phyloP scores from a whole-genome alignment of 2,797 vertebrate species.

The Syngnathus rostellatus region DNA sequence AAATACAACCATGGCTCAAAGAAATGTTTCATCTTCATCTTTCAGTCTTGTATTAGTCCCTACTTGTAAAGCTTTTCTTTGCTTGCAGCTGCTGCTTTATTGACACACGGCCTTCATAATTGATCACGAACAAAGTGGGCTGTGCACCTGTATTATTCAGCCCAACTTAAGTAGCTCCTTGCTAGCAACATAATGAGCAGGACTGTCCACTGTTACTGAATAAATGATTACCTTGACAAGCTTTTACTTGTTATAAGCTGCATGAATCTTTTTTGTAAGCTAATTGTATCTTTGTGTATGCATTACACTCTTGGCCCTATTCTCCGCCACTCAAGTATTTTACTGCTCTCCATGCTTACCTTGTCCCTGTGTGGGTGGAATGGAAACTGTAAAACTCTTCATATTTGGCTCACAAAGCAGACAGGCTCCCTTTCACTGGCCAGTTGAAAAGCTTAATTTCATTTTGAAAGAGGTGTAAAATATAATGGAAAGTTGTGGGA shows the following conservation, averaged over 20 bases:
- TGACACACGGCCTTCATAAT: constrained; percentile 56
- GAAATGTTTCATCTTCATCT: constrained; percentile 31
- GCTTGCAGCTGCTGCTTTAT: constrained; percentile 42
- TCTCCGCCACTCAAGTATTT: constrained; percentile 17
- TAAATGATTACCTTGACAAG: not conserved
- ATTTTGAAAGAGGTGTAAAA: constrained; percentile 21
- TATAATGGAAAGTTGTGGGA: constrained; percentile 11
- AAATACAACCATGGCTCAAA: constrained; percentile 35
- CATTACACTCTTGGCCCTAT: constrained; percentile 5
- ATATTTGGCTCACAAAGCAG: constrained; percentile 19
- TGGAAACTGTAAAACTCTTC: constrained; percentile 24
- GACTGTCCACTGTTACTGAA: too few species aligned
- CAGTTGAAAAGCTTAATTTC: constrained; percentile 19
- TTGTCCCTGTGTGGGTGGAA: constrained; percentile 29
- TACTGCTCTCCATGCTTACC: constrained; percentile 20
- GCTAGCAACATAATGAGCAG: constrained; percentile 11
- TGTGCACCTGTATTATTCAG: constrained; percentile 61
- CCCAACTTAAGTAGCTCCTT: constrained; percentile 52
- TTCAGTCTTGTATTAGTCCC: constrained; percentile 35
- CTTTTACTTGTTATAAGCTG: not conserved
- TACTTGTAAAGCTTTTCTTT: constrained; percentile 36
- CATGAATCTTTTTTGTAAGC: constrained; percentile 4
- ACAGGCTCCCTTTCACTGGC: constrained; percentile 17
- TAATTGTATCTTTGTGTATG: constrained; percentile 8
- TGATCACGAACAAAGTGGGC: constrained; percentile 56